Base-by-base conservation (phyloP, 2,797 vertebrate species). In the Loriculus beryllinus region DNA sequence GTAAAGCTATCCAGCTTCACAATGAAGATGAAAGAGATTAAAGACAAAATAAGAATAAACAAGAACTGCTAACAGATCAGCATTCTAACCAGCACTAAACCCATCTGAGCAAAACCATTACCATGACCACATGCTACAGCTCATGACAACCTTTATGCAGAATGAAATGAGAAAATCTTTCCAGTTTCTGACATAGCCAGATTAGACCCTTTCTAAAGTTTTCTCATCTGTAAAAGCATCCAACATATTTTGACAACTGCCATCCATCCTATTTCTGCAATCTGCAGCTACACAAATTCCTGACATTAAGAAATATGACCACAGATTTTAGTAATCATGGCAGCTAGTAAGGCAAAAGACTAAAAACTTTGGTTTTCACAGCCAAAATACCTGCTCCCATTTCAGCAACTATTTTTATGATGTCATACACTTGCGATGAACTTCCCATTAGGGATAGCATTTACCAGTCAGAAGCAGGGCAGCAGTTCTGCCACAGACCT, bases 161-260 rank as follows among this genome's bases (percentile, higher is more conserved):
- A 88, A 76, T 3, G 19, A 96, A 93, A 93, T 10, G 20, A 90
- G 54, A 86, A 82, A 88, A 75, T 40, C 77, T 70, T 91, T 43
- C 70, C 94, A 43, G 86, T 83, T 94, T 85, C 84, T 93, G 91
- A 83, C 54, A 22, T 31, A 72, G 70, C 48, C 86, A 97, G 85
- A 97, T 95, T 78, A 96, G 84, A 96, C 82, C 52, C 87, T 63
- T 91, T 90, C 92, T 95, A 49, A 96, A 95, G 83, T 96, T 92
- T 86, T 72, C 68, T 86, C 72, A 72, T 79, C 95, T 95, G 88
- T 95, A 95, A 96, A 95, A 81, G 65, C 67, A 86, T 49, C 69
- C 43, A 93, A 93, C 90, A 49, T 14, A 91, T 91, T 96, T 71
- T 96, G 89, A 87, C 93, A 82, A 91, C 79, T 51, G 86, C 86